Evolutionary conservation across 1,140 invertebrate species (phyloP).

Genomic region (Drosophila chauvacae): DNA sequence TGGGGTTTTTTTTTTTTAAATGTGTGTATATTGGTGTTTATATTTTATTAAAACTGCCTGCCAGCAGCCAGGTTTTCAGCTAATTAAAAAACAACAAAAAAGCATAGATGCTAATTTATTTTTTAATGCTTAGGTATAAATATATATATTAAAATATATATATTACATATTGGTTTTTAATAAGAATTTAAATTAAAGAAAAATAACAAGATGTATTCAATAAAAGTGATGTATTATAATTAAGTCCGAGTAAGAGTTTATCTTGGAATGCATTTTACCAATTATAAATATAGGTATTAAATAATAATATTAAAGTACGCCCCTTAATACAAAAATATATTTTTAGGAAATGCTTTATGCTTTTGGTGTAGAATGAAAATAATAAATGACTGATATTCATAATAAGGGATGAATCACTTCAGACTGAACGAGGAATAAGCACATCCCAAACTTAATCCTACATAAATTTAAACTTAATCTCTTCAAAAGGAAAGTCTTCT

Average conservation of each 20-base stretch:
- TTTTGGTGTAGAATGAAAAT: background rate
- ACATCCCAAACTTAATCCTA: too few species aligned
- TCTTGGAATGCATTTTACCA: background rate
- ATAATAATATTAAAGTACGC: background rate
- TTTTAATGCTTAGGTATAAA: background rate
- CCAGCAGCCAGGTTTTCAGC: background rate
- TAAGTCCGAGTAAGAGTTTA: background rate
- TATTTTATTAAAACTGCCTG: background rate
- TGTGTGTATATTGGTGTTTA: background rate
- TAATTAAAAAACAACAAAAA: background rate
- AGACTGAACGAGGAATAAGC: too few species aligned
- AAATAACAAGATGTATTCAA: background rate
- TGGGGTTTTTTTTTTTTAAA: background rate
- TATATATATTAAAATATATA: too few species aligned
- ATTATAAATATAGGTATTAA: background rate
- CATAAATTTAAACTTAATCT: too few species aligned
- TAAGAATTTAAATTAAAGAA: background rate
- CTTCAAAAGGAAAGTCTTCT: background rate
- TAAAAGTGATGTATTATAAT: background rate
- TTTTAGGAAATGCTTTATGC: background rate
- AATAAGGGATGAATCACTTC: background rate
- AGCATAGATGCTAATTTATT: background rate
- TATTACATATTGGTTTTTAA: background rate
- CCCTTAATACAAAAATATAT: background rate
- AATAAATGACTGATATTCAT: background rate